A percentile compares a stretch with the other conserved stretches of the same genome.
Conservation (phyloP, 2,113 vertebrate species). For the Ochotona curzoniae region DNA sequence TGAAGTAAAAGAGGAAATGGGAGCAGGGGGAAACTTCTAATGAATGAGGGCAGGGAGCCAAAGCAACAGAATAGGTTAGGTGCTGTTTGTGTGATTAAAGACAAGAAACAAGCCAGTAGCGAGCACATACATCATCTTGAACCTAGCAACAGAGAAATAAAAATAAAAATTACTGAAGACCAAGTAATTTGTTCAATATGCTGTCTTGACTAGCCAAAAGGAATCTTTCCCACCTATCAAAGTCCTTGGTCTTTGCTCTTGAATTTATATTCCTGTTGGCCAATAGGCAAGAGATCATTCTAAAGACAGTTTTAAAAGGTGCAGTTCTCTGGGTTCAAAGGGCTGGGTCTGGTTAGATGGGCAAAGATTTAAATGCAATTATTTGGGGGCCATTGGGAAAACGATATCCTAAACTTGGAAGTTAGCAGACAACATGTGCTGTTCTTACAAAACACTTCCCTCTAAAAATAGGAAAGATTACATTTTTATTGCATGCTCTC, state of each 20-base stretch:
- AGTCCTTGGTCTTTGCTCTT: slow-evolving; percentile 8
- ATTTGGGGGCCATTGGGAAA: not conserved
- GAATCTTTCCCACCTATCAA: not conserved
- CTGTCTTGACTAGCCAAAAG: slow-evolving; percentile 8
- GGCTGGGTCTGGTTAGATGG: not conserved
- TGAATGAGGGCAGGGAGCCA: slow-evolving; percentile 52
- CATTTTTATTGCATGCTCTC: not conserved
- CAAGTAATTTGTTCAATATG: slow-evolving; percentile 26
- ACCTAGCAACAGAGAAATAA: slow-evolving; percentile 23
- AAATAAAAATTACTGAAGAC: slow-evolving; percentile 3
- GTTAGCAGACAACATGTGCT: not conserved
- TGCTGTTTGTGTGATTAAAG: slow-evolving; percentile 76
- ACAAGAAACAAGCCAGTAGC: slow-evolving; percentile 58
- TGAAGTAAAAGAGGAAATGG: slow-evolving; percentile 76
- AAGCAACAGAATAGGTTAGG: slow-evolving; percentile 23
- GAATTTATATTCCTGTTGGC: not conserved
- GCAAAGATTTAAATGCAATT: not conserved
- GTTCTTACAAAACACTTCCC: not conserved
- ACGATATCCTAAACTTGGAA: not conserved
- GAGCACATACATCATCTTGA: slow-evolving; percentile 53
- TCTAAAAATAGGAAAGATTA: slow-evolving; percentile 44
- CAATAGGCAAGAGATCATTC: not conserved
- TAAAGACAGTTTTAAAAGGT: slow-evolving; percentile 18
- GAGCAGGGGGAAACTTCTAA: slow-evolving; percentile 76
- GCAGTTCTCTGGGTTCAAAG: not conserved